Percentiles rank a stretch among this genome's conserved stretches.
Conservation (phyloP, 1,140 invertebrate genomes). For the Caenorhabditis inopinata region DNA sequence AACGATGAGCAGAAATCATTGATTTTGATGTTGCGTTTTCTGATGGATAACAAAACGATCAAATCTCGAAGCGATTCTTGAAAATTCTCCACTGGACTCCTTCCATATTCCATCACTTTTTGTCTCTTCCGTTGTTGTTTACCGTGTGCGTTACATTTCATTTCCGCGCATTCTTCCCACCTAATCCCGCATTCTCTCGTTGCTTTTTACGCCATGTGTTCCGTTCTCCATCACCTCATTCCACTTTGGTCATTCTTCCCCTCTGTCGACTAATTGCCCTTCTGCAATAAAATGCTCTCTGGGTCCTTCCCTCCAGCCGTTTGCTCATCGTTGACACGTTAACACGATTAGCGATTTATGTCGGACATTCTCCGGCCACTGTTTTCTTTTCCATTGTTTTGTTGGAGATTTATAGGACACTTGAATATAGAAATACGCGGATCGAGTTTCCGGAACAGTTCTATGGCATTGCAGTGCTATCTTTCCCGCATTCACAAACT, state of each 20-base stretch:
- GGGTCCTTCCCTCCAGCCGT: background rate
- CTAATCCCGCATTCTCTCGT: constrained; percentile 24
- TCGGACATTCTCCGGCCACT: background rate
- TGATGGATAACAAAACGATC: too few relatives aligned
- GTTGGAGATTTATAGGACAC: constrained; percentile 8
- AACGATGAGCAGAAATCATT: too few relatives aligned
- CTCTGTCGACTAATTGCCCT: constrained; percentile 21
- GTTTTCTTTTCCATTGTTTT: constrained; percentile 5
- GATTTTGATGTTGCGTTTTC: too few relatives aligned
- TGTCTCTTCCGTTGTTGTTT: background rate
- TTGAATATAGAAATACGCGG: background rate
- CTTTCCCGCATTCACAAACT: too few relatives aligned
- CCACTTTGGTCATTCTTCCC: background rate
- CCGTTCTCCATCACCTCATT: constrained; percentile 8
- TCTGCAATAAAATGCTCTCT: background rate
- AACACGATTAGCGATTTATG: constrained; percentile 13
- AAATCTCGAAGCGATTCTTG: too few relatives aligned
- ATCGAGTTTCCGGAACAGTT: constrained; percentile 22
- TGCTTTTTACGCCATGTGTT: constrained; percentile 31
- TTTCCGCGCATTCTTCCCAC: constrained; percentile 32
- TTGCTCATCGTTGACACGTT: constrained; percentile 8
- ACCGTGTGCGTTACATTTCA: constrained; percentile 24
- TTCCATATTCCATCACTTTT: background rate
- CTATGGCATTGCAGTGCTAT: background rate
- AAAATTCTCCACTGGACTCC: too few relatives aligned